Percentiles rank a stretch among this genome's conserved stretches.
These are phyloP conservation scores for Cerceris rybyensis DNA, from an alignment of 2,888 invertebrate genomes.

Conservation along the genomic window DNA sequence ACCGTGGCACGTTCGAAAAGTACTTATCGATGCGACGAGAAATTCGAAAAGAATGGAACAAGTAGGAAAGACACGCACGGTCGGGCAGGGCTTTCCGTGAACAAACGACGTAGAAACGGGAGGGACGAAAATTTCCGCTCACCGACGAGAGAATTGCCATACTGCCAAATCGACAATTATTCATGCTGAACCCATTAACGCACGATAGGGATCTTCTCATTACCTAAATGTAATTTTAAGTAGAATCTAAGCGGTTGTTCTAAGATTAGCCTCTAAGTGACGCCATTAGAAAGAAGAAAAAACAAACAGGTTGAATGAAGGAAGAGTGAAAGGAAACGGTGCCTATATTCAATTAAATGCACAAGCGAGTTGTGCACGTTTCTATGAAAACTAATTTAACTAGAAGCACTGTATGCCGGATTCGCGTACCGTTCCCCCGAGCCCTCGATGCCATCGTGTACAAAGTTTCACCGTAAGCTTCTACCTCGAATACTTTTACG, in stretches of 20 bases:
- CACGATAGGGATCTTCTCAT: constrained; percentile 79
- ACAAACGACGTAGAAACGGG: constrained; percentile 13
- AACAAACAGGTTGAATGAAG: constrained; percentile 56
- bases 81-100: neutral
- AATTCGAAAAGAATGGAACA: no score
- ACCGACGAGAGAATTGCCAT: constrained; percentile 77
- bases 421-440: constrained; percentile 74
- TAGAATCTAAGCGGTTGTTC: constrained; percentile 77
- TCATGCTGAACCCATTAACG: constrained; percentile 76
- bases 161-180: constrained; percentile 82
- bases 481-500: constrained; percentile 59
- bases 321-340: constrained; percentile 70
- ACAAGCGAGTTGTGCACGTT: constrained; percentile 64
- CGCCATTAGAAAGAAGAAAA: constrained; percentile 65
- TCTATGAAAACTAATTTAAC: constrained; percentile 66
- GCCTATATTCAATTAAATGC: constrained; percentile 74
- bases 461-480: constrained; percentile 72
- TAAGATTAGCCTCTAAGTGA: constrained; percentile 75
- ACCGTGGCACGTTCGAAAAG: constrained; percentile 51
- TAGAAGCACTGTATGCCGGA: constrained; percentile 77
- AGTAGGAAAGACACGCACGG: no score
- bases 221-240: constrained; percentile 77
- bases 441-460: constrained; percentile 75
- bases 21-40: constrained; percentile 51
- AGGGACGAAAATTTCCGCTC: constrained; percentile 74